phyloP scores from a whole-genome alignment of 2,797 vertebrate genomes.

The Manis javanica region DNA sequence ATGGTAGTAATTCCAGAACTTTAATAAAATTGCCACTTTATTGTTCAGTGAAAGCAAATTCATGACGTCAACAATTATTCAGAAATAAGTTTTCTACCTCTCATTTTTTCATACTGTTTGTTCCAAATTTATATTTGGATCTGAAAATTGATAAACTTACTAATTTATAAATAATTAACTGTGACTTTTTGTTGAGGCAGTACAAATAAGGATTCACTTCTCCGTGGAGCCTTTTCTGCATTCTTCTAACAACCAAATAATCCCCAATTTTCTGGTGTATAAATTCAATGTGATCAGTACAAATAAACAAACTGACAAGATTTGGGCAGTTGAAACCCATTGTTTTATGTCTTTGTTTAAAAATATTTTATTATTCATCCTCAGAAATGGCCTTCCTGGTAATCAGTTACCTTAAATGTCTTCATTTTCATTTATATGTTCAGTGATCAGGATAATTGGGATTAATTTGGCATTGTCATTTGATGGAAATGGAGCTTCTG shows the following conservation, averaged over 20 bases:
- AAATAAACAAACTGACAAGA: constrained; percentile 79
- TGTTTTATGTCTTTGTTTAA: constrained; percentile 76
- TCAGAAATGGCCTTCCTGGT: constrained; percentile 86
- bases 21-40: neutral
- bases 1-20: neutral
- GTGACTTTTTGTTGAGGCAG: constrained; percentile 44
- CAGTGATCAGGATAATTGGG: constrained; percentile 94
- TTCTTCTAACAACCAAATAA: constrained; percentile 73
- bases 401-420: constrained; percentile 93
- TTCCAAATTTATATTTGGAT: constrained; percentile 47
- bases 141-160: constrained; percentile 61
- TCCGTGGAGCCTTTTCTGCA: neutral
- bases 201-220: constrained; percentile 41
- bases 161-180: constrained; percentile 56
- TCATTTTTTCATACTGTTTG: neutral
- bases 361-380: constrained; percentile 80
- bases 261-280: constrained; percentile 72
- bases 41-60: neutral
- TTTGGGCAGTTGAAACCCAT: constrained; percentile 56
- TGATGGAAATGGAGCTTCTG: constrained; percentile 88
- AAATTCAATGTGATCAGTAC: constrained; percentile 66
- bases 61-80: neutral
- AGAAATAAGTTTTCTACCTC: neutral
- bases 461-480: constrained; percentile 91
- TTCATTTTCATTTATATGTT: constrained; percentile 93